These are phyloP conservation scores for Nycticorax nycticorax DNA, from an alignment of 2,113 vertebrate genomes.

Conservation along the genomic window DNA sequence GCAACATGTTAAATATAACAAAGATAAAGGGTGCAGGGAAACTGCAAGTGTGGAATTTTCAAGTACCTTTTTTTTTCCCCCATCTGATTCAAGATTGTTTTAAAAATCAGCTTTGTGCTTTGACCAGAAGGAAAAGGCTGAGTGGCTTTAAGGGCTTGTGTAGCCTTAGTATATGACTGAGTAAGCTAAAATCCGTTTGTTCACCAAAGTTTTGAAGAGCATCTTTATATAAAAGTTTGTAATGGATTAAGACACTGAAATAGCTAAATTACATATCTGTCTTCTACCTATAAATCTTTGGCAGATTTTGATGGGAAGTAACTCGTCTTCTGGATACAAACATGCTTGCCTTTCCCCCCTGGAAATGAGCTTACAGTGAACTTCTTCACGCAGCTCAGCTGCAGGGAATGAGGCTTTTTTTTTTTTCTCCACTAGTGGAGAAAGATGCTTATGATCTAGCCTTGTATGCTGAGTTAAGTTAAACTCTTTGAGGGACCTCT, in stretches of 20 bases:
- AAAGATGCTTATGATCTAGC: neutral
- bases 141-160: neutral
- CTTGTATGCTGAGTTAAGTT: neutral
- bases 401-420: neutral
- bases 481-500: neutral
- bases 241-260: neutral
- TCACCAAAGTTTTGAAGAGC: neutral
- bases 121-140: neutral
- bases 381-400: neutral
- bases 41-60: neutral
- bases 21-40: neutral
- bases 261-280: neutral
- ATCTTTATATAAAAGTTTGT: neutral
- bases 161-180: neutral
- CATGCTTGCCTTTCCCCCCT: neutral
- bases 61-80: neutral
- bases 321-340: neutral
- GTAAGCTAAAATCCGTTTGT: neutral
- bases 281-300: neutral
- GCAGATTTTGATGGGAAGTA: neutral
- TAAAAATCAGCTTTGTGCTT: neutral
- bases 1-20: neutral
- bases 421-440: neutral
- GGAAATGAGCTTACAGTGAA: neutral
- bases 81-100: neutral